These are phyloP conservation scores for Adrianichthys oophorus DNA, from an alignment of 2,797 vertebrate genomes.

Conservation along the genomic window DNA sequence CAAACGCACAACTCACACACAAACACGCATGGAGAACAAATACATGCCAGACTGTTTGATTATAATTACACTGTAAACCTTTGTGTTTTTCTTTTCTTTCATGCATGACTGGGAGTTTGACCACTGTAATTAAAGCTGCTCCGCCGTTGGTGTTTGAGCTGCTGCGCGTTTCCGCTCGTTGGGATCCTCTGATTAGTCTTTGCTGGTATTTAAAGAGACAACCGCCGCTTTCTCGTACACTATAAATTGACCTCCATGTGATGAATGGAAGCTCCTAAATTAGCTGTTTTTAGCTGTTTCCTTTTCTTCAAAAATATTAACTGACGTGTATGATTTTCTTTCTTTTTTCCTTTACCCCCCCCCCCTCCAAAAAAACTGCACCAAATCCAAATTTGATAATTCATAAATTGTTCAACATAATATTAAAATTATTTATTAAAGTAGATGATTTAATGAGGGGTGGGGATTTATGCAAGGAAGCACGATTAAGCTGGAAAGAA, in stretches of 20 bases:
- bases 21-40: constrained; percentile 17
- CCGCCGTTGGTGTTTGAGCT: constrained; percentile 17
- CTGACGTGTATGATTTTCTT: not conserved
- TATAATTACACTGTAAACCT: constrained; percentile 10
- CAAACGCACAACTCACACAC: constrained; percentile 10
- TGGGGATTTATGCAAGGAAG: not conserved
- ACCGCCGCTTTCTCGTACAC: constrained; percentile 17
- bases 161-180: constrained; percentile 17
- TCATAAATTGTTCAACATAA: too few relatives aligned
- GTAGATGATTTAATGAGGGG: not conserved
- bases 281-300: constrained; percentile 36
- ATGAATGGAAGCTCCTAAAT: constrained; percentile 39
- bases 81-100: constrained; percentile 4
- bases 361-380: too few relatives aligned
- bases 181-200: constrained; percentile 19
- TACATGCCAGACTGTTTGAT: constrained; percentile 6
- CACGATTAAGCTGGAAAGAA: not conserved
- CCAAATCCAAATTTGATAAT: too few relatives aligned
- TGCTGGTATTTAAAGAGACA: constrained; percentile 36
- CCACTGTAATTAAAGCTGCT: constrained; percentile 23
- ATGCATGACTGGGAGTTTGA: constrained; percentile 24
- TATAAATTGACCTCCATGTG: constrained; percentile 39
- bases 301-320: not conserved
- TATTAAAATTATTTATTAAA: too few relatives aligned
- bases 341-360: constrained; percentile 2